Percentiles rank a stretch among this genome's conserved stretches.
These are phyloP conservation scores for Sesia bembeciformis DNA, from an alignment of 2,888 invertebrate genomes.

Conservation along the genomic window DNA sequence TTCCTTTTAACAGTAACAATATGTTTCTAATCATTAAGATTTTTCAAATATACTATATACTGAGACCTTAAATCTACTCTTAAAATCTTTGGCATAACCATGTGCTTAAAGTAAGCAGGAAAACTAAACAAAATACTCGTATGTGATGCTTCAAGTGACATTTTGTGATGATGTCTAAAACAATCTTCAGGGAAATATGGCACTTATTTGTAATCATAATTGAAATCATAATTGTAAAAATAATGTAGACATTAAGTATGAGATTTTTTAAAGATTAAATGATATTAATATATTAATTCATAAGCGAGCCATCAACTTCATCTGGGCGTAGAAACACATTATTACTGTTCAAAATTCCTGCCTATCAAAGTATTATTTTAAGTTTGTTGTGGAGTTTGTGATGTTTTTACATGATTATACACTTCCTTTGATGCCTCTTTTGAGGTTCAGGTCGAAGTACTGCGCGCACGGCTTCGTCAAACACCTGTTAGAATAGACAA, in stretches of 20 bases:
- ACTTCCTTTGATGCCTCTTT: constrained; percentile 94
- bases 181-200: constrained; percentile 23
- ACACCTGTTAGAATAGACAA: constrained; percentile 79
- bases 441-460: constrained; percentile 97
- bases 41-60: constrained; percentile 36
- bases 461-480: constrained; percentile 98
- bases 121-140: constrained; percentile 34
- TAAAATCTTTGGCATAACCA: constrained; percentile 66
- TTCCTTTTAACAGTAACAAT: constrained; percentile 63
- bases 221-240: constrained; percentile 1
- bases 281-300: neutral
- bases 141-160: constrained; percentile 40
- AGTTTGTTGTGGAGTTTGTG: constrained; percentile 35
- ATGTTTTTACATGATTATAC: constrained; percentile 81
- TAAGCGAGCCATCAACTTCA: neutral
- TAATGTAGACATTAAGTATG: too few species aligned
- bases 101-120: constrained; percentile 41
- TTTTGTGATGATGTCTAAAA: constrained; percentile 8
- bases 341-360: constrained; percentile 67
- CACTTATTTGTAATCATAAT: constrained; percentile 22
- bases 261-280: neutral
- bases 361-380: constrained; percentile 19
- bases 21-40: constrained; percentile 59
- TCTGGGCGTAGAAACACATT: constrained; percentile 63
- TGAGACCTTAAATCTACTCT: constrained; percentile 61